Percentiles rank a stretch among this genome's conserved stretches.
phyloP scores from a whole-genome alignment of 2,113 vertebrate species.

The Sander lucioperca region DNA sequence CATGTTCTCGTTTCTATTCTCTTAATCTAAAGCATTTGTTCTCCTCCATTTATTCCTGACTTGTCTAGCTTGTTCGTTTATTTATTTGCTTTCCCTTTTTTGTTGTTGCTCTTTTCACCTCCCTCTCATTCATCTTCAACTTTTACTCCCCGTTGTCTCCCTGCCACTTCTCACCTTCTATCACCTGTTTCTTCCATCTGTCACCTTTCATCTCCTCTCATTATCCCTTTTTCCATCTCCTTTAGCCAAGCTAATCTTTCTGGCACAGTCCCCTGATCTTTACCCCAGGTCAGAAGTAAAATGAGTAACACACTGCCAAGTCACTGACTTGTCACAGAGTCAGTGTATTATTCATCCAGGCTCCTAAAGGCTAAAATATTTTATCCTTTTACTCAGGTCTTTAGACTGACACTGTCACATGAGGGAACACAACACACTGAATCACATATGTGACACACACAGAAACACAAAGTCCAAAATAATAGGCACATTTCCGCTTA shows the following conservation, averaged over 20 bases:
- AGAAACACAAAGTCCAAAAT: background rate
- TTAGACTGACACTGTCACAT: conserved; percentile 1
- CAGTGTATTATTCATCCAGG: conserved; percentile 27
- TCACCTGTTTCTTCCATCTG: background rate
- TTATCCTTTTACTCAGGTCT: conserved; percentile 5
- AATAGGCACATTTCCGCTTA: background rate
- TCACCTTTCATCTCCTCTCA: background rate
- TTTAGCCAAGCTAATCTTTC: background rate
- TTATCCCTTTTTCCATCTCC: background rate
- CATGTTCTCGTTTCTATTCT: background rate
- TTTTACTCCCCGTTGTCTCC: background rate
- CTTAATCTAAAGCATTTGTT: conserved; percentile 33
- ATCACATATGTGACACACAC: conserved; percentile 15
- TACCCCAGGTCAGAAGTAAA: conserved; percentile 24
- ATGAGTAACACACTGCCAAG: conserved; percentile 24
- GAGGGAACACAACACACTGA: background rate
- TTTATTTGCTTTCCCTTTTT: background rate
- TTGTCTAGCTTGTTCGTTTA: background rate
- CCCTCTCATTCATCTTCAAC: background rate
- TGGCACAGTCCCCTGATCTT: conserved; percentile 3
- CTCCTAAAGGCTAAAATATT: conserved; percentile 17
- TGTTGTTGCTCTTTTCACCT: background rate
- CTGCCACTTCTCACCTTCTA: background rate
- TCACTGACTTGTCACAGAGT: conserved; percentile 28
- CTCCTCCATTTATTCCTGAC: conserved; percentile 5